phyloP scores from a whole-genome alignment of 2,888 invertebrate species.

The Listrodromus nycthemerus region DNA sequence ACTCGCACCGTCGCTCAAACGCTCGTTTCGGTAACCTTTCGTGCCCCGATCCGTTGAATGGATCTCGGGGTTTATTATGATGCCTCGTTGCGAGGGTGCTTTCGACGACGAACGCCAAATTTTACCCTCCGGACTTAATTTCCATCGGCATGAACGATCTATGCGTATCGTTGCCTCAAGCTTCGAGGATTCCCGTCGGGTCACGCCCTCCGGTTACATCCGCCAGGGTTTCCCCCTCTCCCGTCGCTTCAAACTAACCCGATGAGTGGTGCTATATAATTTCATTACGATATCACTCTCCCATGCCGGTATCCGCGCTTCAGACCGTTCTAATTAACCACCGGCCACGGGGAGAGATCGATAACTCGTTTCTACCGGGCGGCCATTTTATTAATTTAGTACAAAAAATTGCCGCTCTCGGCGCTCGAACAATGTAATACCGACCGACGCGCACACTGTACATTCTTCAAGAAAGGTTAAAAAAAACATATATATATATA shows the following conservation, averaged over 20 bases:
- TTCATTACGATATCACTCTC: conserved; percentile 62
- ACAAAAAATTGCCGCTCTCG: conserved; percentile 63
- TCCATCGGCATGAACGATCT: conserved; percentile 61
- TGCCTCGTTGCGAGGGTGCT: conserved; percentile 41
- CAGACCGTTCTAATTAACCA: conserved; percentile 61
- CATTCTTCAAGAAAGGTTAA: background rate
- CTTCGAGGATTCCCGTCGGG: conserved; percentile 49
- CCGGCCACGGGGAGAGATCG: conserved; percentile 43
- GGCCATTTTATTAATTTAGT: conserved; percentile 68
- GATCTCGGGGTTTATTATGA: conserved; percentile 52
- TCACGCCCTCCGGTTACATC: conserved; percentile 63
- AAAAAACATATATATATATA: conserved; percentile 17
- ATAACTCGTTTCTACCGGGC: conserved; percentile 60
- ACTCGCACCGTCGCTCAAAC: background rate
- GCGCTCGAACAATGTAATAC: conserved; percentile 47
- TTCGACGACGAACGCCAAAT: conserved; percentile 56
- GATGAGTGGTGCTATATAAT: conserved; percentile 63
- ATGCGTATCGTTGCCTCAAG: no score
- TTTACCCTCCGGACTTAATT: conserved; percentile 63
- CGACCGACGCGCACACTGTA: conserved; percentile 34
- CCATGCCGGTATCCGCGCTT: conserved; percentile 33
- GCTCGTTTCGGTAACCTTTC: background rate
- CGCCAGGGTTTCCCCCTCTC: background rate
- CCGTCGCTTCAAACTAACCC: conserved; percentile 54
- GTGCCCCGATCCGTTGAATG: conserved; percentile 12